Evolutionary conservation across 2,113 vertebrate genomes (phyloP), one percentile per base, ranked within the genome.

Genomic region (Pseudopipra pipra): DNA sequence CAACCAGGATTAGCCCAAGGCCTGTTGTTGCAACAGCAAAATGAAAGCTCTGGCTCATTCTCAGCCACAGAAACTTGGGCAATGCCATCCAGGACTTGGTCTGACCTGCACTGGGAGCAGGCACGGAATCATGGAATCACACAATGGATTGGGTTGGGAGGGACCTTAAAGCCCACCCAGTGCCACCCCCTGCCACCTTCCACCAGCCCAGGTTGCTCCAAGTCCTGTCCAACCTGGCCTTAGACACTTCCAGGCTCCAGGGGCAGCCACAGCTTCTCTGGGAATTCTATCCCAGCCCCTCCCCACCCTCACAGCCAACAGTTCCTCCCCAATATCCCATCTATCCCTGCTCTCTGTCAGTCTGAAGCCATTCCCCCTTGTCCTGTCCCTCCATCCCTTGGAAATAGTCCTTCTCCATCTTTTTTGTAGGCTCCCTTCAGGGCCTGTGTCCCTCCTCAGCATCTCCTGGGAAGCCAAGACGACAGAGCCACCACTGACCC

Each of bases 1-100:
- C 20, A 85, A 67, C 30, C 76, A 78, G 33, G 44, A 74, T 30
- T 81, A 70, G 84, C 49, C 80, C 74, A 95, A 88, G 83, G 89
- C 83, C 70, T 86, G 7, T 25, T 85, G 63, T 47, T 91, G 81
- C 88, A 87, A 81, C 41, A 93, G 72, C 55, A 85, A 74, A 91
- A 95, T 62, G 87, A 96, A 86, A 95, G 85, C 84, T 90, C 63
- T 79, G 67, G 30, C 74, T 92, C 58, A 4, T 81, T 56, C 74
- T 65, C 49, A 93, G 74, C 30, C 65, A 46, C 52, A 41, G 77
- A 93, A 93, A 77, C 37, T 61, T 87, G 59, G 72, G 75, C 51
- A 74, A 73, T 25, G 70, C 8, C 0, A 85, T 49, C 49, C 6
- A 0, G 31, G 71, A 59, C 41, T 37, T 13, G 68, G 43, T 18